Evolutionary conservation across 2,888 invertebrate species (phyloP).

Genomic region (Blastobasis lacticolella): DNA sequence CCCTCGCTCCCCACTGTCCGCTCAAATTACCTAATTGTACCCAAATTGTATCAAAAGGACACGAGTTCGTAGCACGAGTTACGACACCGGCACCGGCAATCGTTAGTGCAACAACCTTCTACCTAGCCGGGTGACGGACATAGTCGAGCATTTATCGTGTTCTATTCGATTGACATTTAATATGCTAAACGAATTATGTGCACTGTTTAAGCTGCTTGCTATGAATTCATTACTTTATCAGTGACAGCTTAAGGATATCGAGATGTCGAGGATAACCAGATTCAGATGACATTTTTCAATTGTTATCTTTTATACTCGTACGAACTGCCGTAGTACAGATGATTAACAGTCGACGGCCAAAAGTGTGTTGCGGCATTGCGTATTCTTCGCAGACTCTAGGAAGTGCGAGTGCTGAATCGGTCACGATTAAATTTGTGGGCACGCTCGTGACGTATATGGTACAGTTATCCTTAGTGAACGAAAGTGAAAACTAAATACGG

Average conservation of each 20-base stretch:
- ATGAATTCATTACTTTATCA: not conserved
- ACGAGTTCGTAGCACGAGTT: conserved; percentile 54
- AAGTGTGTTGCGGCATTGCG: conserved; percentile 27
- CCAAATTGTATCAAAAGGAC: conserved; percentile 68
- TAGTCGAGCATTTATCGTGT: conserved; percentile 31
- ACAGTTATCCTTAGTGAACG: conserved; percentile 73
- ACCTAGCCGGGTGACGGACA: conserved; percentile 42
- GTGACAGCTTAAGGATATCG: too few species aligned
- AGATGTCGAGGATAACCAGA: too few species aligned
- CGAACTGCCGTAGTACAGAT: not conserved
- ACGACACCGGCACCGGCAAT: conserved; percentile 49
- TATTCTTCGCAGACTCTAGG: conserved; percentile 46
- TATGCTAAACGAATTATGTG: conserved; percentile 30
- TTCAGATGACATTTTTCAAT: too few species aligned
- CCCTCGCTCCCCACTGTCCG: conserved; percentile 39
- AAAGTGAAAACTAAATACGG: conserved; percentile 73
- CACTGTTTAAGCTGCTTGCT: not conserved
- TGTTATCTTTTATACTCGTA: not conserved
- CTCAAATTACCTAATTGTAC: conserved; percentile 65
- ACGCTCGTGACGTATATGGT: conserved; percentile 61
- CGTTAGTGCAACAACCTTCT: conserved; percentile 63
- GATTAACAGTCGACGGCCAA: conserved; percentile 7
- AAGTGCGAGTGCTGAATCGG: conserved; percentile 28
- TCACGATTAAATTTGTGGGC: conserved; percentile 37
- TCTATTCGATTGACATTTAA: conserved; percentile 41